Evolutionary conservation across 2,113 vertebrate genomes (phyloP), one percentile per base, ranked within the genome.

Genomic region (Neopipo cinnamomea): DNA sequence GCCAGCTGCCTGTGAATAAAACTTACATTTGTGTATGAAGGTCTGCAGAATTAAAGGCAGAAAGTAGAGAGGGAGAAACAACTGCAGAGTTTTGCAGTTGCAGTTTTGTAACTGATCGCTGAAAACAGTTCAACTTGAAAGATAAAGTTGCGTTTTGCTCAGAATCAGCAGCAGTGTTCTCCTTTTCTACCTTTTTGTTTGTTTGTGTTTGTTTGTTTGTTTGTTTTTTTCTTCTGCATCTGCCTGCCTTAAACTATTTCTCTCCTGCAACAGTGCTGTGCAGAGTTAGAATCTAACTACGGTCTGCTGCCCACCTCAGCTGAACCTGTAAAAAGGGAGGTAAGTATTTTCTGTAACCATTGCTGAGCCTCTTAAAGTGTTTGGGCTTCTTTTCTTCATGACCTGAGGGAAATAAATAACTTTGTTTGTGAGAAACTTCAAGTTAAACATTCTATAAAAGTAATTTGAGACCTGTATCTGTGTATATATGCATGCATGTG

Each of bases 241-340:
- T 91, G 15, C 46, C 62, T 85, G 20, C 52, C 33, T 49, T 88
- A 10, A 61, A 46, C 42, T 67, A 8, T 63, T 30, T 31, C 79
- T 88, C n/a, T 89, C 6, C 70, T 52, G 8, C 62, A 68, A 93
- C 92, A 97, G 97, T 97, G 47, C 55, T 92, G 61, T 84, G 85
- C 74, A 39, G 95, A 92, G 55, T 55, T 94, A 39, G 63, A 89
- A 52, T 77, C 73, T 84, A 55, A 46, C 17, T 63, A 2, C 4
- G 8, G 42, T 46, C 63, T 74, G 49, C 81, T 93, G 65, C 72
- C 87, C 33, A 14, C 70, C 0, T 19, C 76, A 79, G 25, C 68
- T 37, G 71, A 86, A 27, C 77, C 8, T 3, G 14, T 71, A 9
- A 59, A 75, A 53, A 42, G 73, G 62, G 55, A 96, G 97, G 97